phyloP scores from a whole-genome alignment of 2,113 vertebrate genomes.

The Phrynosoma platyrhinos region DNA sequence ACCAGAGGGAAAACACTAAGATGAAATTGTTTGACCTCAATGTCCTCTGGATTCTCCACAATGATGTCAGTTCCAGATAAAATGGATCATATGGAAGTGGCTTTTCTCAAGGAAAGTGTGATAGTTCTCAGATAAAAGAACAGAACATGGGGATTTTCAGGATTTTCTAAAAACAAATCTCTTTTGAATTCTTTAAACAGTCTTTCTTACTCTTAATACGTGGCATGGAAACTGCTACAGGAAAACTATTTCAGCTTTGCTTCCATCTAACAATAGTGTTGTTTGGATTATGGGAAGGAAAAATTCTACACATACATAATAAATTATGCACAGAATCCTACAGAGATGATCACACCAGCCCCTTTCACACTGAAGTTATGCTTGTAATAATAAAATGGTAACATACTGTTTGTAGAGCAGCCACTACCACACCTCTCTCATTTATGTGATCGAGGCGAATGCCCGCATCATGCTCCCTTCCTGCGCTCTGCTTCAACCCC shows the following conservation, averaged over 20 bases:
- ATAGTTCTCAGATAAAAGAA: neutral
- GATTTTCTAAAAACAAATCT: neutral
- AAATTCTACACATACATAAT: neutral
- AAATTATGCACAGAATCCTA: neutral
- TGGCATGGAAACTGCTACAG: neutral
- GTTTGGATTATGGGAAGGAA: no score
- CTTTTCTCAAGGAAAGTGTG: neutral
- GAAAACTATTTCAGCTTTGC: neutral
- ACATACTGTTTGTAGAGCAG: no score
- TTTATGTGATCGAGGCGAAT: no score
- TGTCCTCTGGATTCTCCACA: neutral
- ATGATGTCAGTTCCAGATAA: constrained; percentile 6
- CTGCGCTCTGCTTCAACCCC: no score
- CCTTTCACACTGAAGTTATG: no score
- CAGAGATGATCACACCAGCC: no score
- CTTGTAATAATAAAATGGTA: no score
- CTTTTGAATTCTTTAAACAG: neutral
- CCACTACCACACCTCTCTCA: no score
- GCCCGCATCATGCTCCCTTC: no score
- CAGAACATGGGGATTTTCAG: neutral
- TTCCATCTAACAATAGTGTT: neutral
- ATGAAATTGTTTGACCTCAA: neutral
- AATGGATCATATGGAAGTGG: neutral
- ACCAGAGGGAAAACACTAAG: no score
- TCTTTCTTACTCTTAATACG: neutral